Evolutionary conservation across 2,888 invertebrate genomes (phyloP), one percentile per base, ranked within the genome.

Genomic region (Digitonthophagus gazella): DNA sequence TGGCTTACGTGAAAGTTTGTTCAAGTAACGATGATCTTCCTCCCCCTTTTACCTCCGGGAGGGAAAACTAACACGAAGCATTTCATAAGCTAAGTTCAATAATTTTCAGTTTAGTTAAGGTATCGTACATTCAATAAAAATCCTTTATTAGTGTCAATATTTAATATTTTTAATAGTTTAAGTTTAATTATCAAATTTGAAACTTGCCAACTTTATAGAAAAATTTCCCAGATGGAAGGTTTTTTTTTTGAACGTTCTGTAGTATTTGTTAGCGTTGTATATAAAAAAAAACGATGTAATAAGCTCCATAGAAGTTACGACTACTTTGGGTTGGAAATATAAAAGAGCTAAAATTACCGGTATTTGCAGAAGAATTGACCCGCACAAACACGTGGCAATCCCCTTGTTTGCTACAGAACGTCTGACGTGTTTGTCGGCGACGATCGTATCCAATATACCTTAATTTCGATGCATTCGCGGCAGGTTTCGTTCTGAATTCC

Each of bases 21-120:
- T 69, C 66, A 69, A 69, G 69, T 69, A 69, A 69, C 66, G 66
- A 69, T 19, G 64, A 64, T 15, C 15, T 57, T 15, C 57, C 57
- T 11, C 15, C 15, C 2, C 57, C n/a, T 22, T 2, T 18, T 20
- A 15, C 54, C 54, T 44, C 14, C 11, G 57, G 57, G 2, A n/a
- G n/a, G n/a, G 28, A 44, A 44, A 44, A 44, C 28, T 8, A 44
- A 5, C 11, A 2, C 28, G 6, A 1, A 44, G 11, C 28, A 44
- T 3, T 44, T 44, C 28, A 2, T 44, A 44, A 44, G 11, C 11
- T 44, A 44, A 44, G 28, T 44, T 44, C 8, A 44, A 8, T 44
- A 44, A 1, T 44, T 44, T 44, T 44, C n/a, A n/a, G n/a, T n/a
- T n/a, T n/a, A n/a, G n/a, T n/a, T n/a, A n/a, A n/a, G n/a, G n/a